Conservation (phyloP, 2,113 vertebrate species). For the Phainopepla nitens region DNA sequence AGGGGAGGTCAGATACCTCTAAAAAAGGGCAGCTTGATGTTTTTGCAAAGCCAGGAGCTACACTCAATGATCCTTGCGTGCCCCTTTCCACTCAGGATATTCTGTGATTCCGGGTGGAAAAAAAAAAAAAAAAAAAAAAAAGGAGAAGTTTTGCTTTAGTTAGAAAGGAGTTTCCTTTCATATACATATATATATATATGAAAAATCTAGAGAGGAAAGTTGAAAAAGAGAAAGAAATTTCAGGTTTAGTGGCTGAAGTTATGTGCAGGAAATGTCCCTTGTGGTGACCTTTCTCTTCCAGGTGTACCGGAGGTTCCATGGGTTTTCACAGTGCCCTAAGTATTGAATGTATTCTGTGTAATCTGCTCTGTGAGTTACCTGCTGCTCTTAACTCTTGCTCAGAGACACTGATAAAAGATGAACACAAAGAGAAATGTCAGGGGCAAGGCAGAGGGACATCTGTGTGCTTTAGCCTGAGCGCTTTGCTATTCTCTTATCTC, state of each 20-base stretch:
- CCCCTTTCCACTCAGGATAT: background rate
- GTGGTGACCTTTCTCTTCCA: background rate
- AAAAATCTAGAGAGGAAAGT: background rate
- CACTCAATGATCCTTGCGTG: accelerated
- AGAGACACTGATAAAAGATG: background rate
- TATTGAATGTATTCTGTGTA: background rate
- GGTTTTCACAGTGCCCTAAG: background rate
- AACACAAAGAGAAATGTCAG: background rate
- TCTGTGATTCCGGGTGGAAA: background rate
- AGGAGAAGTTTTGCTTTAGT: background rate
- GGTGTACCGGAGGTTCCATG: background rate
- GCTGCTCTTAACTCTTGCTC: background rate
- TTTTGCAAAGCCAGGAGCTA: background rate
- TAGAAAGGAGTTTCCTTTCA: background rate
- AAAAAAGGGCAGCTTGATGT: background rate
- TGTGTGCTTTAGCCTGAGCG: background rate
- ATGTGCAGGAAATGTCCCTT: background rate
- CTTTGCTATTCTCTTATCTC: background rate
- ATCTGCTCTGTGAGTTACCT: background rate
- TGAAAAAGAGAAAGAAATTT: background rate
- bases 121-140: background rate
- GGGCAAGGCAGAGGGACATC: background rate
- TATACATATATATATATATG: no score
- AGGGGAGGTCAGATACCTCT: background rate
- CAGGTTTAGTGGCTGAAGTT: background rate